phyloP scores from a whole-genome alignment of 1,140 invertebrate genomes.

The Dufourea novaeangliae region DNA sequence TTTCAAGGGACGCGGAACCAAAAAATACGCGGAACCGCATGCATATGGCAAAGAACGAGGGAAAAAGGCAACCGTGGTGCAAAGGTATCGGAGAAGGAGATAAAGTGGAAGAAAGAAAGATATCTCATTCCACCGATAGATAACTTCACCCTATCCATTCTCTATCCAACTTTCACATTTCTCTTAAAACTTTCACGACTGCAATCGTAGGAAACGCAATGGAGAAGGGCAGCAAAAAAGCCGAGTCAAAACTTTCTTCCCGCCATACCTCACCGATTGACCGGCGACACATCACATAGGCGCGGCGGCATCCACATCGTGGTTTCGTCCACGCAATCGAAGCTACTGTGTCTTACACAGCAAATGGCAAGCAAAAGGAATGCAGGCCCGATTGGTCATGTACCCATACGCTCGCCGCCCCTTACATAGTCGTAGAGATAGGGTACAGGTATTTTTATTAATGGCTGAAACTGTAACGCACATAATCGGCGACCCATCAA shows the following conservation, averaged over 20 bases:
- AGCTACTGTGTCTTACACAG: background rate
- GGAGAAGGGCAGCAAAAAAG: conserved; percentile 57
- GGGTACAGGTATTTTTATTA: no score
- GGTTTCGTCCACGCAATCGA: conserved; percentile 13
- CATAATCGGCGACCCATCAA: no score
- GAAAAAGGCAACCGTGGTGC: background rate
- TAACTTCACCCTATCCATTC: conserved; percentile 78
- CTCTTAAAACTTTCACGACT: conserved; percentile 75
- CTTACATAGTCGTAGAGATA: no score
- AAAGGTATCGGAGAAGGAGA: conserved; percentile 31
- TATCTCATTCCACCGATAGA: conserved; percentile 74
- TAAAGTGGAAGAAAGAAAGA: conserved; percentile 59
- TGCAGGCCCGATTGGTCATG: no score
- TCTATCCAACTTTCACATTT: conserved; percentile 80
- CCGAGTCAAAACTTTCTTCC: conserved; percentile 74
- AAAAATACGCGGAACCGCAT: background rate
- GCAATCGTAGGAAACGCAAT: conserved; percentile 43
- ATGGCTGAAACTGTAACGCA: no score
- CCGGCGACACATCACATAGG: conserved; percentile 76
- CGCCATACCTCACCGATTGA: conserved; percentile 76
- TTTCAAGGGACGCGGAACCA: background rate
- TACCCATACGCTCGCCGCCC: no score
- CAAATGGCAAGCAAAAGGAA: no score
- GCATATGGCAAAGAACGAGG: conserved; percentile 1
- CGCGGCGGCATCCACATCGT: conserved; percentile 39